Evolutionary conservation across 2,888 invertebrate species (phyloP).

Genomic region (Eledona agricola): DNA sequence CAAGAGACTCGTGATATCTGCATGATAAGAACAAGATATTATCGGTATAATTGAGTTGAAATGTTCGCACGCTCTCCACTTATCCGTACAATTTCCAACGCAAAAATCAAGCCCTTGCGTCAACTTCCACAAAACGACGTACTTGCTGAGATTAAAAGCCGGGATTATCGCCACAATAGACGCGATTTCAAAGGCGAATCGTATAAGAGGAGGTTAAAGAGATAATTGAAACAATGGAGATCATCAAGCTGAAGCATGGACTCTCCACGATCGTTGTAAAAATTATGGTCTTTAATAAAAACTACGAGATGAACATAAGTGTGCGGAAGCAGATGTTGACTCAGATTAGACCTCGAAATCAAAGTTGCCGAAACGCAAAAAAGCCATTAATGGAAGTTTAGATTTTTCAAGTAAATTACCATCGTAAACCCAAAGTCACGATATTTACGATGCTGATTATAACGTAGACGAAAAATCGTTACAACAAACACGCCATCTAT

Average conservation of each 20-base stretch:
- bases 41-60: too few species aligned
- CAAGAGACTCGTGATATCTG: too few species aligned
- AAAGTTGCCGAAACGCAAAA: conserved; percentile 1
- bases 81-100: too few species aligned
- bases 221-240: conserved; percentile 9
- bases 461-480: too few species aligned
- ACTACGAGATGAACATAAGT: conserved; percentile 3
- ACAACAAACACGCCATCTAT: conserved; percentile 6
- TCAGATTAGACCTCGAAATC: not conserved
- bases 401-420: conserved; percentile 1
- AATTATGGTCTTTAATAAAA: conserved; percentile 16
- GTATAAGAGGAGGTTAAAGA: conserved; percentile 5
- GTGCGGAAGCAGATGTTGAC: not conserved
- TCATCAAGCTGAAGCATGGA: conserved; percentile 2
- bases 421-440: not conserved
- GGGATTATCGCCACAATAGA: conserved; percentile 4
- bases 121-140: too few species aligned
- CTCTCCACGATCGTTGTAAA: not conserved
- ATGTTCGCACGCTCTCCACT: too few species aligned
- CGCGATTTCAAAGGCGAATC: conserved; percentile 2
- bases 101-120: too few species aligned
- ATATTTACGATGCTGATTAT: too few species aligned
- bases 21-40: too few species aligned
- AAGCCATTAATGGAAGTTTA: not conserved
- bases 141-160: conserved; percentile 2